Evolutionary conservation across 2,113 vertebrate species (phyloP).

Genomic region (Tenebrosternarchus preto): DNA sequence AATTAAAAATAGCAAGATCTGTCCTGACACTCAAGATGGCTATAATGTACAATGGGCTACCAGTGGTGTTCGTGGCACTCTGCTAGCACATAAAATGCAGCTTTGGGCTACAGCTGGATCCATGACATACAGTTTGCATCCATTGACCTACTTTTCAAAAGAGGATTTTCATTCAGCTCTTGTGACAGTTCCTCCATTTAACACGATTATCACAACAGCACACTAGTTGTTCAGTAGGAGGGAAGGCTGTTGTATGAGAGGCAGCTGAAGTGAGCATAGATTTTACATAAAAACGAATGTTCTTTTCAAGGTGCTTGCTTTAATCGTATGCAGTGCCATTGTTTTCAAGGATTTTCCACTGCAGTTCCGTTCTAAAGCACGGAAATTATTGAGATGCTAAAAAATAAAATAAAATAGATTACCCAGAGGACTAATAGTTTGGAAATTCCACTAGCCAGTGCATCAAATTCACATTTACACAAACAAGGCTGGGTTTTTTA

Average conservation of each 20-base stretch:
- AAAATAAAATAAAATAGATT: neutral
- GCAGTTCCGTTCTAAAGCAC: too few relatives aligned
- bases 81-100: neutral
- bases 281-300: constrained; percentile 9
- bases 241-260: constrained; percentile 21
- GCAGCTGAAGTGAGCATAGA: constrained; percentile 4
- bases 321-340: neutral
- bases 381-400: neutral
- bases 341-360: neutral
- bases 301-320: neutral
- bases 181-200: constrained; percentile 39
- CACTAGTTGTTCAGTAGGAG: neutral
- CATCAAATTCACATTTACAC: neutral
- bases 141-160: constrained; percentile 70
- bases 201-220: constrained; percentile 32
- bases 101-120: constrained; percentile 31
- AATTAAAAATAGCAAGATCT: neutral
- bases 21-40: neutral
- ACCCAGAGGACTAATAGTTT: neutral
- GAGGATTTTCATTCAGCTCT: constrained; percentile 61
- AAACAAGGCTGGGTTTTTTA: neutral
- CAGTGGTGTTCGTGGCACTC: neutral
- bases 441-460: neutral
- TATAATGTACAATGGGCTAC: neutral
- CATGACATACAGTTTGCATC: constrained; percentile 54